Percentiles rank a stretch among this genome's conserved stretches.
These are phyloP conservation scores for Cyprinus carpio DNA, from an alignment of 2,113 vertebrate genomes.

Conservation along the genomic window DNA sequence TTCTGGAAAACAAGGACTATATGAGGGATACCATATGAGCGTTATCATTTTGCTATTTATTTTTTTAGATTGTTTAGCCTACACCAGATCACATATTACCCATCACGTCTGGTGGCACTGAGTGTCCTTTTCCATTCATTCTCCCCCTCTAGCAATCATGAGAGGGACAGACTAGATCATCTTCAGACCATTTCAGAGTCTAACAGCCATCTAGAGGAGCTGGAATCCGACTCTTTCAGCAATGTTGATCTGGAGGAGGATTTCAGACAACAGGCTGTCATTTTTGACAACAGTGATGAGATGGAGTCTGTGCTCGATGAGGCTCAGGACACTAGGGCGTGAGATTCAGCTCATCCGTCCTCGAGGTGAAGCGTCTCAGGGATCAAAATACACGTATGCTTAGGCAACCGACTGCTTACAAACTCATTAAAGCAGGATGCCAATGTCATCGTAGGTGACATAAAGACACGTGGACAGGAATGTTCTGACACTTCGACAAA, in stretches of 20 bases:
- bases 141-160: conserved; percentile 69
- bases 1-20: not conserved
- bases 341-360: conserved; percentile 80
- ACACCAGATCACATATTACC: no score
- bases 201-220: conserved; percentile 33
- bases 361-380: conserved; percentile 77
- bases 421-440: conserved; percentile 84
- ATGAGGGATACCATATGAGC: no score
- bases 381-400: conserved; percentile 85
- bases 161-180: conserved; percentile 82
- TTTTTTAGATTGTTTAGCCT: not conserved
- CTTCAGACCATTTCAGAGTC: conserved; percentile 70
- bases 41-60: not conserved
- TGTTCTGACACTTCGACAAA: conserved; percentile 76
- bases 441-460: conserved; percentile 81
- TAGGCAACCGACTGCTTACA: conserved; percentile 82
- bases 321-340: conserved; percentile 76
- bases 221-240: conserved; percentile 57
- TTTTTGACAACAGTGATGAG: conserved; percentile 76
- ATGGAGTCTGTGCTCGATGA: conserved; percentile 80
- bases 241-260: conserved; percentile 63
- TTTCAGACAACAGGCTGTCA: conserved; percentile 58
- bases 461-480: conserved; percentile 79
- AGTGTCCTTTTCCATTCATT: conserved; percentile 2
- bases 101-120: not conserved